Base-by-base conservation (phyloP, 53 echinoderm and acorn worm species). In the Crossaster papposus region DNA sequence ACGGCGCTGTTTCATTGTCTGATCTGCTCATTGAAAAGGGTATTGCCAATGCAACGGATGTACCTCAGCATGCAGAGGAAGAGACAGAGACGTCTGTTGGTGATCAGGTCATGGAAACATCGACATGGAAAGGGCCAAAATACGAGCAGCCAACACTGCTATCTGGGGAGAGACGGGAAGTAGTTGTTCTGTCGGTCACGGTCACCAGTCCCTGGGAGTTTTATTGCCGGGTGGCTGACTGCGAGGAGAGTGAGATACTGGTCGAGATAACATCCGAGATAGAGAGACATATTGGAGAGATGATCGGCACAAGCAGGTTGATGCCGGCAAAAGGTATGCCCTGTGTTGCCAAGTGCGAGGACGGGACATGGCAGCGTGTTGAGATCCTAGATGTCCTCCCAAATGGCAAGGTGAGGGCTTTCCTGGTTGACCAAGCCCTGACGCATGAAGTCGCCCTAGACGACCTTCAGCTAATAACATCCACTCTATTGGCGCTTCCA, bases 381-480 rank as follows among this genome's bases (percentile, higher is more conserved):
- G 86, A 87, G 36, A 58, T 87, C 37, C 77, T 87, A 36, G 76
- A 77, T 32, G 38, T 76, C 34, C 17, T 64, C 37, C 54, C 50
- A n/a, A 35, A 77, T 33, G 87, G 76, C 77, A 53, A 36, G 77
- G 64, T 76, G 76, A 77, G 20, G 18, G 77, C 88, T 13, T 87
- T 79, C 55, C 87, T 91, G 54, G 81, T 91, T 34, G 91, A 91
- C 37, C 78, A 91, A 55, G 91, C 87, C 30, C 32, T 70, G 70
- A 71, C 35, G 17, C 87, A 80, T 14, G 54, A 23, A 14, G 24
- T 91, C 36, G n/a, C 36, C 65, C 24, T 79, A 0, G 24, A 23
- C 14, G 29, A 78, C 63, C 85, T 91, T 72, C 87, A 79, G 54
- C 30, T 78, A 14, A 91, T 86, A 44, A 80, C 91, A 2, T 35